Base-by-base conservation (phyloP, 2,888 invertebrate genomes). In the Labia minor region DNA sequence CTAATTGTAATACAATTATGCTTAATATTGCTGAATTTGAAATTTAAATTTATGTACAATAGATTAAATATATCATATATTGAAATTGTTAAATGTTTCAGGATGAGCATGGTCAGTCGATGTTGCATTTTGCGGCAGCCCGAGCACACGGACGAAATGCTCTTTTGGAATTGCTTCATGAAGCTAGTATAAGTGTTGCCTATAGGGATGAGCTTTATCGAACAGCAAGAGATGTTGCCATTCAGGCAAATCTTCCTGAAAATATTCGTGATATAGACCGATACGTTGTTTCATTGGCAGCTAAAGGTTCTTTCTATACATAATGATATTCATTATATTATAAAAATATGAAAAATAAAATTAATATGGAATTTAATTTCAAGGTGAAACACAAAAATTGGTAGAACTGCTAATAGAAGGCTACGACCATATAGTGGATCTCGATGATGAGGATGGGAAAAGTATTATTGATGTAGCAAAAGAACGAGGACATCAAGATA, bases 31-130 rank as follows among this genome's bases (percentile, higher is more conserved):
- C n/a, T n/a, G n/a, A n/a, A n/a, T n/a, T n/a, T n/a, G n/a, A n/a
- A n/a, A n/a, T n/a, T n/a, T n/a, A n/a, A n/a, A n/a, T n/a, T n/a
- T n/a, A n/a, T n/a, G n/a, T n/a, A n/a, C n/a, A n/a, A n/a, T n/a
- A n/a, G n/a, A n/a, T n/a, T n/a, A n/a, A n/a, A n/a, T n/a, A n/a
- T n/a, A n/a, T n/a, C n/a, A n/a, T n/a, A n/a, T n/a, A n/a, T n/a
- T n/a, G n/a, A n/a, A n/a, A n/a, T n/a, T n/a, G n/a, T n/a, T 8
- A 33, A 8, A 11, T 6, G 10, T 75, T 74, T 19, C 72, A 90
- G 89, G 93, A 94, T 73, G 93, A 93, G 75, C 90, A 92, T 72
- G 94, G 94, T 0, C 92, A 92, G 76, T 92, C 90, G 69, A 88
- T 92, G 83, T 78, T 94, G 37, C 94, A 95, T 77, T 92, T 92